These are phyloP conservation scores for Machaerirhynchus nigripectus DNA, from an alignment of 2,113 vertebrate species.

Conservation along the genomic window DNA sequence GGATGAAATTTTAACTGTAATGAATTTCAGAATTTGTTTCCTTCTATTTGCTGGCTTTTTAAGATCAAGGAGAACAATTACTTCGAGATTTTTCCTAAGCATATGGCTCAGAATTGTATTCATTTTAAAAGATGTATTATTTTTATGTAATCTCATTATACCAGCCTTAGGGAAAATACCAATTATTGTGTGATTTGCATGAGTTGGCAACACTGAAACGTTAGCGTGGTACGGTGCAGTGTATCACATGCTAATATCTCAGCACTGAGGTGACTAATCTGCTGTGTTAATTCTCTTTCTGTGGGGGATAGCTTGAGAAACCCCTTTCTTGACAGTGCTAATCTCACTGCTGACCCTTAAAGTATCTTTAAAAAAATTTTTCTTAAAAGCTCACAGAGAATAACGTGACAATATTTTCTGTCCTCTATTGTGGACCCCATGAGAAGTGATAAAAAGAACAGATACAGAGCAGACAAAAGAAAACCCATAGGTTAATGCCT, in stretches of 20 bases:
- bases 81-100: background rate
- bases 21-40: background rate
- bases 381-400: background rate
- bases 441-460: background rate
- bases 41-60: background rate
- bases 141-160: conserved; percentile 57
- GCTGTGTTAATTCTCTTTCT: conserved; percentile 26
- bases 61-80: background rate
- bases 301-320: background rate
- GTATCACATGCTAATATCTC: conserved; percentile 25
- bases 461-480: background rate
- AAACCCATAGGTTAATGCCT: background rate
- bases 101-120: conserved; percentile 38
- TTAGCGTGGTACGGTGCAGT: background rate
- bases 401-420: background rate
- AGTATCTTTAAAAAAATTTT: background rate
- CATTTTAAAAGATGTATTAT: conserved; percentile 46
- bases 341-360: background rate
- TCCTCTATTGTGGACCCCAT: background rate
- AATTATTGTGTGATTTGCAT: conserved; percentile 63
- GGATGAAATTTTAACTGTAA: background rate
- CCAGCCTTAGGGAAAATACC: conserved; percentile 52
- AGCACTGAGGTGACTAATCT: conserved; percentile 33
- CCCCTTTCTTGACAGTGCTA: background rate
- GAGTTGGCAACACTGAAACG: conserved; percentile 29